Base-by-base conservation (phyloP, 1,140 invertebrate species). In the Venustaconcha ellipsiformis region DNA sequence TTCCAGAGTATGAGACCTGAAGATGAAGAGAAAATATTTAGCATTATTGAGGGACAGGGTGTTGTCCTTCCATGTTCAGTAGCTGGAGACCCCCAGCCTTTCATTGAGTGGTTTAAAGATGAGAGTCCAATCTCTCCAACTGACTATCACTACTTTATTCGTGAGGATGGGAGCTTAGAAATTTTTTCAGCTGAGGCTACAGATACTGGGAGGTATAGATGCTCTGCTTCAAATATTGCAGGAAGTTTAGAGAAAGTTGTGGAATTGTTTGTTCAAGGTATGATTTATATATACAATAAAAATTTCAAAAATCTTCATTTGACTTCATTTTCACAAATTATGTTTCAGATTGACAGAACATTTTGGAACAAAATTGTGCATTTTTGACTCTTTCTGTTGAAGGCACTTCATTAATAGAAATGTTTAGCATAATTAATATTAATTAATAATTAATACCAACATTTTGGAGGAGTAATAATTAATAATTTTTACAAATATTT, bases 11-110 rank as follows among this genome's bases (percentile, higher is more conserved):
- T 90, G 4, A 57, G 58, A 12, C 78, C 64, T 72, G 87, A 82
- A n/a, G 74, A 70, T 90, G 95, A 97, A 89, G 94, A 79, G 56
- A 78, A 48, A 18, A 83, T 86, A 72, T 86, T 98, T 90, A 96
- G 96, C 87, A 86, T 86, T 12, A 72, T 83, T 15, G 82, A 87
- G 60, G 90, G 89, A 12, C 79, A 79, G 55, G 78, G 86, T 17
- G 82, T 90, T 55, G 70, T 84, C 1, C 71, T 92, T 11, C 84
- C 88, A 2, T 92, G 91, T 80, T 82, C 87, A 48, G 90, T 91
- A 1, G 74, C 78, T 6, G 90, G 88, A 14, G 86, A 90, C 67
- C 91, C 90, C 8, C 72, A 70, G 37, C 90, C 90, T 14, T 63
- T 56, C 13, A 87, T 90, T 20, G 72, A 76, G 62, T 90, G 88